Evolutionary conservation across 2,888 invertebrate species (phyloP), one percentile per base, ranked within the genome.

Genomic region (Drosophila leonis): DNA sequence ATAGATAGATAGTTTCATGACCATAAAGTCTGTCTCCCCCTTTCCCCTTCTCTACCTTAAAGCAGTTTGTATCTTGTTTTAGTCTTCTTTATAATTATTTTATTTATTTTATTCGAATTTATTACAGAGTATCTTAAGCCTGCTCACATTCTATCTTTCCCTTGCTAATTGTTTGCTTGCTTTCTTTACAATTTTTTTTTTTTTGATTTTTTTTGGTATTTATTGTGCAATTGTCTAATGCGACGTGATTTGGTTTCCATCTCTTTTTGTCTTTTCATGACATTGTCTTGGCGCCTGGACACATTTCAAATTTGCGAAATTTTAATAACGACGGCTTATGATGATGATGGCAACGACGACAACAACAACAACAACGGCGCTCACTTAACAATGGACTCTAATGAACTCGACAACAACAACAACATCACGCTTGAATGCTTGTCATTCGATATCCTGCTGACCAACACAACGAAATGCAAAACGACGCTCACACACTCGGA

Each of bases 311-410:
- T 82, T 88, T 67, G 75, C 64, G 56, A 69, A 89, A 89, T 88
- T 88, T 78, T 83, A 89, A 88, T 90, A 90, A 87, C 75, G 64
- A 73, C 69, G 86, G 73, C 76, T 87, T 84, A 78, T 73, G 64
- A 60, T 56, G 64, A 49, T 70, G 83, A 78, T 74, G 88, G 61
- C 62, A 68, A 69, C 57, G 64, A 69, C 62, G 63, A 69, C 39
- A 60, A 72, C 71, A 52, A 52, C 72, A 65, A 75, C 77, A 63
- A 75, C 62, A 66, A 71, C 39, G 61, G 66, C 54, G 73, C 68
- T 64, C 64, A 62, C 56, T 82, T 70, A 61, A 72, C 71, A 83
- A 83, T 83, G 80, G 67, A 44, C 29, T 68, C 79, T 82, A 81
- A 81, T 81, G 80, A 81, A 81, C 83, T 65, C 48, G 69, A 51